phyloP scores from a whole-genome alignment of 2,888 invertebrate genomes.

The Agrochola lychnidis region DNA sequence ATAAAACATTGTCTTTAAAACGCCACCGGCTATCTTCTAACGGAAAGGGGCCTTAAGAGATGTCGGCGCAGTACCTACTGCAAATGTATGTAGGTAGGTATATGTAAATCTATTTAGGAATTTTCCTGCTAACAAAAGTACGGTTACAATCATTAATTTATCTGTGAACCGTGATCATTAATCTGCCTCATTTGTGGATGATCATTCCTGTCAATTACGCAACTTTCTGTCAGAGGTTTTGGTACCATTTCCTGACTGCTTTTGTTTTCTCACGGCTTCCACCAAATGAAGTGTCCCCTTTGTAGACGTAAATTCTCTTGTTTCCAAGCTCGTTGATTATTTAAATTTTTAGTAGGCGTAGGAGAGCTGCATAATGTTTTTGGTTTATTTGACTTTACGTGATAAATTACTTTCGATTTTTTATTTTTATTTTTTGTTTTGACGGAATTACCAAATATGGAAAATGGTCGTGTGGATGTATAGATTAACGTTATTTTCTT shows the following conservation, averaged over 20 bases:
- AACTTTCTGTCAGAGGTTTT: constrained; percentile 24
- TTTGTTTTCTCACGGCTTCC: constrained; percentile 19
- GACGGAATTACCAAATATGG: constrained; percentile 1
- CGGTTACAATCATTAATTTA: constrained; percentile 48
- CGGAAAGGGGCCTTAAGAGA: constrained; percentile 1
- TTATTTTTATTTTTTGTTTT: background rate
- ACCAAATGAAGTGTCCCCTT: constrained; percentile 17
- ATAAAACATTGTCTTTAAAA: constrained; percentile 25
- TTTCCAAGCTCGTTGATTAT: constrained; percentile 22
- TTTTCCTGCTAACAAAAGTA: constrained; percentile 19
- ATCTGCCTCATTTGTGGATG: constrained; percentile 54
- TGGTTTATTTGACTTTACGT: background rate
- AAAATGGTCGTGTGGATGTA: background rate
- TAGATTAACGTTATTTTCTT: constrained; percentile 11
- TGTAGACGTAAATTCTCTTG: constrained; percentile 20
- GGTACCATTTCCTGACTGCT: constrained; percentile 38
- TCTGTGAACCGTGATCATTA: constrained; percentile 57
- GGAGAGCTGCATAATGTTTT: background rate
- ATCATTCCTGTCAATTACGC: constrained; percentile 53
- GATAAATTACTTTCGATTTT: constrained; percentile 11
- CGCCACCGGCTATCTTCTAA: constrained; percentile 29
- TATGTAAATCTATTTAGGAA: background rate
- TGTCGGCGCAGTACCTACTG: background rate
- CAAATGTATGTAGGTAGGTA: constrained; percentile 11
- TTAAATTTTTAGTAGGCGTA: constrained; percentile 33